These are phyloP conservation scores for Lepisosteus osseus DNA, from an alignment of 2,113 vertebrate genomes.

Conservation along the genomic window DNA sequence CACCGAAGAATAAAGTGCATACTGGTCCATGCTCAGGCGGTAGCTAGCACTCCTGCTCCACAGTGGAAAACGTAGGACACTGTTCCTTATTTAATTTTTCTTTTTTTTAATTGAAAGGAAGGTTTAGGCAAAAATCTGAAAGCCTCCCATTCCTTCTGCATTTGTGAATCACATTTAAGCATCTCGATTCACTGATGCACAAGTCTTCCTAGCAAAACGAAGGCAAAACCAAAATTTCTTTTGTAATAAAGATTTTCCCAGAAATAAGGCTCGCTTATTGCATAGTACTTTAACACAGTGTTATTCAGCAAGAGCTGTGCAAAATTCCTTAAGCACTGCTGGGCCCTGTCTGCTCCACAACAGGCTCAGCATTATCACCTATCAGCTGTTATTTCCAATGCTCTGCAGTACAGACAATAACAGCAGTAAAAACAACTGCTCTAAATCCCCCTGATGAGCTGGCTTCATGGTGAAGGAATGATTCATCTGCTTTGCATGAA, in stretches of 20 bases:
- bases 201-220: constrained; percentile 51
- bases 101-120: constrained; percentile 5
- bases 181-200: constrained; percentile 38
- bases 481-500: neutral
- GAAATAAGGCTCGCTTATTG: constrained; percentile 64
- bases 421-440: constrained; percentile 42
- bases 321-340: constrained; percentile 47
- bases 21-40: no score
- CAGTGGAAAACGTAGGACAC: constrained; percentile 19
- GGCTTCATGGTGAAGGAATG: neutral
- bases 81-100: constrained; percentile 38
- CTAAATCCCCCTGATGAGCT: neutral
- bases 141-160: constrained; percentile 16
- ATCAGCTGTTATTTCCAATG: no score
- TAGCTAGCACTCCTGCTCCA: neutral
- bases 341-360: constrained; percentile 20
- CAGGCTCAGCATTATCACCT: no score
- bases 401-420: constrained; percentile 23
- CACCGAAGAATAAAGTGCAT: no score
- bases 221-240: constrained; percentile 34
- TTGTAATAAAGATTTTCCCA: constrained; percentile 41
- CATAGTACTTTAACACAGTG: constrained; percentile 67
- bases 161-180: constrained; percentile 26
- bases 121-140: constrained; percentile 23
- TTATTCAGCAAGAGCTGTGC: constrained; percentile 52